Conservation (phyloP, 2,888 invertebrate genomes). For the Chrysolina oricalcia region DNA sequence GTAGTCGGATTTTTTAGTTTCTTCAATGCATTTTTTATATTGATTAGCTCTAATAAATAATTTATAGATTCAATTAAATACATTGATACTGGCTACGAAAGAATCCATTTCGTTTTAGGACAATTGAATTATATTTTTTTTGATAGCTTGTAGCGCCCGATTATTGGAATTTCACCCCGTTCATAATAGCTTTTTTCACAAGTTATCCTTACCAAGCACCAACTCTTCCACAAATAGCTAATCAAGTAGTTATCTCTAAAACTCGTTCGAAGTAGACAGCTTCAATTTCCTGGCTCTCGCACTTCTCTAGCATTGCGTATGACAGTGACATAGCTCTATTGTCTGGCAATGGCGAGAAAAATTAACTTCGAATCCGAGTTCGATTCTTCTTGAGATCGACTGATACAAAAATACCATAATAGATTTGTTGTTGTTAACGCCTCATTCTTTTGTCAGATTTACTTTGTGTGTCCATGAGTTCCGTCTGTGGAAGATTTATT, state of each 20-base stretch:
- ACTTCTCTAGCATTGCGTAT: constrained; percentile 55
- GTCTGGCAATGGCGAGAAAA: constrained; percentile 60
- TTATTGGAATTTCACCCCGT: too few species aligned
- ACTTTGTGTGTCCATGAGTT: constrained; percentile 45
- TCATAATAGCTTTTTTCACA: too few species aligned
- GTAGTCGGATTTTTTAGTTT: too few species aligned
- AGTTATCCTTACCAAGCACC: too few species aligned
- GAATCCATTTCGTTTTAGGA: too few species aligned
- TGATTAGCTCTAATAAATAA: too few species aligned
- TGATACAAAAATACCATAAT: constrained; percentile 52
- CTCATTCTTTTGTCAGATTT: constrained; percentile 45
- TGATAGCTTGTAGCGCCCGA: too few species aligned
- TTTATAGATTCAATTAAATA: too few species aligned
- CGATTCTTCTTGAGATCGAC: constrained; percentile 52
- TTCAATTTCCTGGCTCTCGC: constrained; percentile 39
- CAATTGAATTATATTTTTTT: too few species aligned
- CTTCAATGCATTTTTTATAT: too few species aligned
- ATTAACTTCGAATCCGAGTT: constrained; percentile 58
- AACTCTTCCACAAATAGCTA: background rate
- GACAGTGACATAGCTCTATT: constrained; percentile 62
- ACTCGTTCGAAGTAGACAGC: constrained; percentile 31
- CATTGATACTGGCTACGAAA: too few species aligned
- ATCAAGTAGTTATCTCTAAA: constrained; percentile 30
- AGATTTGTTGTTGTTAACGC: constrained; percentile 55
- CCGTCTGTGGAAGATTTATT: constrained; percentile 51